phyloP scores from a whole-genome alignment of 2,113 vertebrate species.

The Hippocampus barbouri region DNA sequence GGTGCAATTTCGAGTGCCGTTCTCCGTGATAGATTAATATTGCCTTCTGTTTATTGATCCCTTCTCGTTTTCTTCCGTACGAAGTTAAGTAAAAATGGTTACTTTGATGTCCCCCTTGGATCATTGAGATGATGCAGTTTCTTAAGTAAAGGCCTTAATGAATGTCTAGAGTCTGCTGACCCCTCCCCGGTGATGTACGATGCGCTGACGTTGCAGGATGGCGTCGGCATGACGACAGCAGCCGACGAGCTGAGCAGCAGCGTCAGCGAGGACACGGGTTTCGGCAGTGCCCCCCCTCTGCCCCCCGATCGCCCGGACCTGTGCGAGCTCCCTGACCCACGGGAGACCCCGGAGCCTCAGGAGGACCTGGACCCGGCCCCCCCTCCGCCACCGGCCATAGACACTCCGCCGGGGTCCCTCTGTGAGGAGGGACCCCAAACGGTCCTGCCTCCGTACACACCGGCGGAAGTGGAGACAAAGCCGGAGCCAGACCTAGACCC shows the following conservation, averaged over 20 bases:
- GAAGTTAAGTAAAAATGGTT: slow-evolving; percentile 9
- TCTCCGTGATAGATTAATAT: slow-evolving; percentile 38
- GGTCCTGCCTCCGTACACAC: slow-evolving; percentile 74
- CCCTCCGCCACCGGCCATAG: slow-evolving; percentile 72
- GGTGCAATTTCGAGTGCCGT: slow-evolving; percentile 23
- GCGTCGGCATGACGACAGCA: slow-evolving; percentile 72
- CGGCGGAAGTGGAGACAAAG: slow-evolving; percentile 17
- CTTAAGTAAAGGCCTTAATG: slow-evolving; percentile 27
- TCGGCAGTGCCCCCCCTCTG: slow-evolving; percentile 78
- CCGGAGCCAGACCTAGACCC: slow-evolving; percentile 27
- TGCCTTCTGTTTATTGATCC: slow-evolving; percentile 45
- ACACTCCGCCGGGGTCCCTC: slow-evolving; percentile 83
- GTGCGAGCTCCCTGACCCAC: slow-evolving; percentile 72
- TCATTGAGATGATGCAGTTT: slow-evolving; percentile 21
- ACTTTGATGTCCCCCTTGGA: slow-evolving; percentile 14
- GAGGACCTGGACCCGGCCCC: slow-evolving; percentile 73
- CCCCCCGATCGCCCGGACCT: slow-evolving; percentile 79
- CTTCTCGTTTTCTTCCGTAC: slow-evolving; percentile 14
- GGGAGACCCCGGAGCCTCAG: slow-evolving; percentile 64
- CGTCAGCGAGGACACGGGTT: slow-evolving; percentile 85
- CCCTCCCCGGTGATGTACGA: background rate
- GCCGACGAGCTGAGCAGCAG: slow-evolving; percentile 89
- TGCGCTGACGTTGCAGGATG: slow-evolving; percentile 65
- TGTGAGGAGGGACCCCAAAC: slow-evolving; percentile 80
- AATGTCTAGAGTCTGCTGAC: background rate